Conservation (phyloP, 2,113 vertebrate species). For the Odontesthes bonariensis region DNA sequence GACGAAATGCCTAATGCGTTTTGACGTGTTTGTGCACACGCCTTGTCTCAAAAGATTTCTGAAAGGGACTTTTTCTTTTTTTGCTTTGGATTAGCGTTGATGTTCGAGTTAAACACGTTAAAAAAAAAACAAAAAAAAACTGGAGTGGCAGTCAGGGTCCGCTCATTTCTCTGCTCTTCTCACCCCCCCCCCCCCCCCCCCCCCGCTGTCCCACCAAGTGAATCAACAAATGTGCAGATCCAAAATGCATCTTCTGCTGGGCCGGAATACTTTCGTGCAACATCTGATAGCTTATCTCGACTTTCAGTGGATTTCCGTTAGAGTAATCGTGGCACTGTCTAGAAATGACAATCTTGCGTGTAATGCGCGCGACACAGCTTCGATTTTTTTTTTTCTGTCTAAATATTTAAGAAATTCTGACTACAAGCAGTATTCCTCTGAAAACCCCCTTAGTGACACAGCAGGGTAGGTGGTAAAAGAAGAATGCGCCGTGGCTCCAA, state of each 20-base stretch:
- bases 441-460: constrained; percentile 27
- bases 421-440: constrained; percentile 19
- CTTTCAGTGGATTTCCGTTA: constrained; percentile 47
- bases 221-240: constrained; percentile 62
- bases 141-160: constrained; percentile 13
- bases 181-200: not conserved
- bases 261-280: constrained; percentile 53
- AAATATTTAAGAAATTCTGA: not conserved
- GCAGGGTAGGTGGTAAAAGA: constrained; percentile 34
- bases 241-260: constrained; percentile 53
- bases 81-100: constrained; percentile 9
- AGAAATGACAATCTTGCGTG: not conserved
- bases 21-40: constrained; percentile 57
- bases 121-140: constrained; percentile 25
- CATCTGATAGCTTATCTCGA: constrained; percentile 68
- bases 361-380: not conserved
- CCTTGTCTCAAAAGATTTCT: constrained; percentile 34
- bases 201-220: constrained; percentile 11
- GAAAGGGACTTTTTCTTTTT: not conserved
- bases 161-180: constrained; percentile 10
- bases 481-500: constrained; percentile 49
- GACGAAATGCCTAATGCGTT: constrained; percentile 53
- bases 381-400: not conserved
- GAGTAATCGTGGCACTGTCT: not conserved
- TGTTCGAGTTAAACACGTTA: constrained; percentile 37